Conservation (phyloP, 2,113 vertebrate species). For the Sula dactylatra region DNA sequence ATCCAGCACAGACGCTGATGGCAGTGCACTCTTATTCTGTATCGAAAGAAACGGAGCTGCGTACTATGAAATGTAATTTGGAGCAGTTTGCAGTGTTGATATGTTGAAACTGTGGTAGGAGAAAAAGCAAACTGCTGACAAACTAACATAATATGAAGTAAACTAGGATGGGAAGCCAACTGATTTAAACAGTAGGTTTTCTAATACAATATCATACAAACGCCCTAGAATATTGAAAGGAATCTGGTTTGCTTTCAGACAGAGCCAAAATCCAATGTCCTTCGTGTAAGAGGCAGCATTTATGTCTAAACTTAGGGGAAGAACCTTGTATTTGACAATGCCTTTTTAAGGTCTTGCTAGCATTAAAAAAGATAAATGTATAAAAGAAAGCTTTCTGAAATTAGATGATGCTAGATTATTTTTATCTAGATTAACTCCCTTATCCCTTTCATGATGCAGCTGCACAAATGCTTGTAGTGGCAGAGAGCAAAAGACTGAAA, state of each 20-base stretch:
- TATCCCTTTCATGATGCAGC: neutral
- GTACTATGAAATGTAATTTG: fast-evolving
- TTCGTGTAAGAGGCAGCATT: neutral
- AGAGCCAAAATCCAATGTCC: neutral
- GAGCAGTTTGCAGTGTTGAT: fast-evolving
- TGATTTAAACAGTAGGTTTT: neutral
- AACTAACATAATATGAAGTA: neutral
- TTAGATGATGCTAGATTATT: neutral
- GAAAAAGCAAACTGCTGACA: neutral
- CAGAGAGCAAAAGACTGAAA: neutral
- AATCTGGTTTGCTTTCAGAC: neutral
- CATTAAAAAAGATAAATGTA: neutral
- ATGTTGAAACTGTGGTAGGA: neutral
- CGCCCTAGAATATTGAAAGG: neutral
- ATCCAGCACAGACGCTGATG: fast-evolving
- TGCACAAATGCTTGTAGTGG: neutral
- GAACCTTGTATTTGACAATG: neutral
- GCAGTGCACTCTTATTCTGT: fast-evolving
- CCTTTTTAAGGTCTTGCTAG: neutral
- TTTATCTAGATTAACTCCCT: neutral
- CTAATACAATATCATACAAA: neutral
- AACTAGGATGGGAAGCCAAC: neutral
- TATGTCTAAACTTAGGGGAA: neutral
- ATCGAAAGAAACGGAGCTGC: fast-evolving
- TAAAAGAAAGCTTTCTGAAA: neutral